Evolutionary conservation across 1,140 invertebrate genomes (phyloP).

Genomic region (Drosophila arizonae): DNA sequence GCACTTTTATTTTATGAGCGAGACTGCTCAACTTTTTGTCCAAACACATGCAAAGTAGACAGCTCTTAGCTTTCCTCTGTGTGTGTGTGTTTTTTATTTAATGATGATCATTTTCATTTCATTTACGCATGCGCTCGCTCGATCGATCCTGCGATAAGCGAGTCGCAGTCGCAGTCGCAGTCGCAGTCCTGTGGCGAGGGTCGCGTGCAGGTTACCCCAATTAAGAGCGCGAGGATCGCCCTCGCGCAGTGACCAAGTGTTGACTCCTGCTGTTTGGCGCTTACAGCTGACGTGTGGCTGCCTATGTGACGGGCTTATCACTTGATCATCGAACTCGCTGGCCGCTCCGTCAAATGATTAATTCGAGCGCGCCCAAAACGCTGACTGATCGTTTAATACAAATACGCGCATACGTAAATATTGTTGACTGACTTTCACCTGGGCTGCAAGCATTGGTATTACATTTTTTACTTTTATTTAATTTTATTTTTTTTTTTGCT

Average conservation of each 20-base stretch:
- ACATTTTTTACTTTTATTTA: constrained; percentile 15
- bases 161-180: constrained; percentile 15
- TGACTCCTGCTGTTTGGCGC: constrained; percentile 77
- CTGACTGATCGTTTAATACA: constrained; percentile 70
- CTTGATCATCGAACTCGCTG: constrained; percentile 49
- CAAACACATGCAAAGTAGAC: constrained; percentile 23
- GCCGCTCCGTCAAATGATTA: constrained; percentile 51
- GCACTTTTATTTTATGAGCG: constrained; percentile 65
- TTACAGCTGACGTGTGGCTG: constrained; percentile 78
- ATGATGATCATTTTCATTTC: constrained; percentile 82
- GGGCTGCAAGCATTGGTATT: constrained; percentile 16
- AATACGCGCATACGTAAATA: constrained; percentile 1
- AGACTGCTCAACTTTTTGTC: constrained; percentile 26
- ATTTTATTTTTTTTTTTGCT: neutral
- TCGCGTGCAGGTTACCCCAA: constrained; percentile 53
- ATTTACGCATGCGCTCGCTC: constrained; percentile 68
- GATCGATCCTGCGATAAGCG: constrained; percentile 67
- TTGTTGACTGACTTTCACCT: constrained; percentile 49
- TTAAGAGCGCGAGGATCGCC: constrained; percentile 46
- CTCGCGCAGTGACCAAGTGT: constrained; percentile 57
- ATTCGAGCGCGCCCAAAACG: constrained; percentile 51
- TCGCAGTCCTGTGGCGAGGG: constrained; percentile 22
- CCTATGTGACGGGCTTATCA: constrained; percentile 66
- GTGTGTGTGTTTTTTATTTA: constrained; percentile 36
- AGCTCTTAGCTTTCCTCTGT: constrained; percentile 2